Base-by-base conservation (phyloP, 2,797 vertebrate species). In the Halcyon leucocephala region DNA sequence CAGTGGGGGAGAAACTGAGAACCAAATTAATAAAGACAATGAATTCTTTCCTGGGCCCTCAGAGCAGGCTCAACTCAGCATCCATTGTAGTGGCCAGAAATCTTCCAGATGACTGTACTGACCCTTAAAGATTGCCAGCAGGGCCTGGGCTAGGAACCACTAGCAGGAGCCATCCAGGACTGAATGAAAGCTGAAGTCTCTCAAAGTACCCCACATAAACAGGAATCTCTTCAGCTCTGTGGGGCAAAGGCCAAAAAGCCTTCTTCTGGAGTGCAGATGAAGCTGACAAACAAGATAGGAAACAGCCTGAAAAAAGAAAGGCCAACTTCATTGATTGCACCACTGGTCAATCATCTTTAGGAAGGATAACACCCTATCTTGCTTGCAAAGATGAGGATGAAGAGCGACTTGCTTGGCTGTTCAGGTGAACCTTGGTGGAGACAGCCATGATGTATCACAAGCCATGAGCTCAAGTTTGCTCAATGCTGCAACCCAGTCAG, bases 1-100 rank as follows among this genome's bases (percentile, higher is more conserved):
- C 86, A 95, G 88, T 18, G 12, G 82, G 87, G 73, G 70, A 90
- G 90, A 89, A 95, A 76, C 48, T 31, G 42, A 64, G 86, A 83
- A 71, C 20, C 37, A 83, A 79, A 73, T 90, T 77, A 93, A 73
- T 12, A 28, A 69, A 76, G 88, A 80, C 54, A 49, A 60, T n/a
- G 2, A 77, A 57, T 82, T 83, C 71, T 90, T 67, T 67, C 55
- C 80, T 24, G 11, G 41, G 49, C 8, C 8, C 52, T 76, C 5
- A 0, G 64, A 20, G 48, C 48, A 80, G 81, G 64, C 81, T 93
- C 37, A 3, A 33, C 78, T 89, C 71, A 26, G 91, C 83, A 90
- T 67, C 86, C 67, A 48, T 3, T 76, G 72, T 82, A 88, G 61
- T 25, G 52, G 7, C 0, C 82, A 82, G 72, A 93, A 89, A 57